Percentiles rank a stretch among this genome's conserved stretches.
These are phyloP conservation scores for Sebastes vulpes DNA, from an alignment of 2,797 vertebrate genomes.

Conservation along the genomic window DNA sequence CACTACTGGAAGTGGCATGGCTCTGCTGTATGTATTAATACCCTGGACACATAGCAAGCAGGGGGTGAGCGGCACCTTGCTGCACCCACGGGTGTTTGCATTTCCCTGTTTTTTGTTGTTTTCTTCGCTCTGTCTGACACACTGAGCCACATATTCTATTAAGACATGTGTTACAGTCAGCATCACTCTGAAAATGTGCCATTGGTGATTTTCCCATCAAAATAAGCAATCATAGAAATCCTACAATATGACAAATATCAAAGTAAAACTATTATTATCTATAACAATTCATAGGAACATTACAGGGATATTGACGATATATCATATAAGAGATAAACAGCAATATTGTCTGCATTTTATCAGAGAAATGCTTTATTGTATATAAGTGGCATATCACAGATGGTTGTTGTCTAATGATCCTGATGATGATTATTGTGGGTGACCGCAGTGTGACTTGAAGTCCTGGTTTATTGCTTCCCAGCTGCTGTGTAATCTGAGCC, in stretches of 20 bases:
- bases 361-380: neutral
- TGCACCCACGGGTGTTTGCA: neutral
- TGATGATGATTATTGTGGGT: slow-evolving; percentile 72
- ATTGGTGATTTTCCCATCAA: neutral
- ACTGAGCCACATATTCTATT: neutral
- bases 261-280: neutral
- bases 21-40: slow-evolving; percentile 67
- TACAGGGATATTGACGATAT: neutral
- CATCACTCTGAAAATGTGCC: neutral
- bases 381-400: slow-evolving; percentile 7
- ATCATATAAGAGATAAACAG: neutral
- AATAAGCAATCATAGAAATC: neutral
- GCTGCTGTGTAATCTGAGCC: slow-evolving; percentile 85
- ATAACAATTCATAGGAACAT: neutral
- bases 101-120: neutral
- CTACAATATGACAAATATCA: neutral
- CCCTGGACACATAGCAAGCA: slow-evolving; percentile 31
- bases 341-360: neutral
- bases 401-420: slow-evolving; percentile 64
- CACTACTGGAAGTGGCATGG: slow-evolving; percentile 5
- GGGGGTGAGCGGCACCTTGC: slow-evolving; percentile 21
- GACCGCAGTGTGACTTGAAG: slow-evolving; percentile 76
- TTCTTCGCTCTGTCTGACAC: neutral
- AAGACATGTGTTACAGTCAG: neutral
- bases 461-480: slow-evolving; percentile 76